Evolutionary conservation across 2,113 vertebrate species (phyloP), one percentile per base, ranked within the genome.

Genomic region (Burhinus bistriatus): DNA sequence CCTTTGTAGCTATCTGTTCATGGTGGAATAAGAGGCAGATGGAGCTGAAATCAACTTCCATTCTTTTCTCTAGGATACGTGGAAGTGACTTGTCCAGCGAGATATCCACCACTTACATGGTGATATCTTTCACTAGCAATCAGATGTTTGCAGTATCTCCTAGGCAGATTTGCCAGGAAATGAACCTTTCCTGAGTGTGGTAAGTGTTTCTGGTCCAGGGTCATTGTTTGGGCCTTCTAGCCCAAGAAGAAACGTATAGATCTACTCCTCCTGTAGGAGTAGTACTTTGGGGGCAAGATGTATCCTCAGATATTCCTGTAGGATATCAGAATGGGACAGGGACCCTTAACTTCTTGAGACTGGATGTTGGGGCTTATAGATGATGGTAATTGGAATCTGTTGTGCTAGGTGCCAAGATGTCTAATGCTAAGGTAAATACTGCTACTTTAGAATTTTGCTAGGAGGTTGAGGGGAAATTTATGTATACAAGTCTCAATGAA

Each of bases 201-300:
- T 64, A 27, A 76, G 42, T 81, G 34, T 40, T 61, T 29, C 22
- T 51, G n/a, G 5, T 38, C 29, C 51, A 34, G 11, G 11, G 20
- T 40, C 27, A 7, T 22, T 9, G 23, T 58, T 15, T 62, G 45
- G 12, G 5, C 12, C 9, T 62, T 54, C 27, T 26, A 34, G n/a
- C 22, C 26, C 23, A 8, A 25, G 76, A 49, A 76, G 8, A 57
- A 61, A 14, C 3, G 9, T 19, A 0, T 0, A 32, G 34, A 8
- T 45, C 16, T 65, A 34, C 15, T 71, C 1, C 9, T 90, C 11
- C 18, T 84, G 5, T 11, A 47, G 42, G 38, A 61, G 3, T 25
- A 32, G 17, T 23, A 12, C 44, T 77, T 3, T 13, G 12, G 13
- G 34, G 27, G 6, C n/a, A 57, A 62, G 66, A 21, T 30, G 15